Evolutionary conservation across 2,888 invertebrate genomes (phyloP).

Genomic region (Phymatocera aterrima): DNA sequence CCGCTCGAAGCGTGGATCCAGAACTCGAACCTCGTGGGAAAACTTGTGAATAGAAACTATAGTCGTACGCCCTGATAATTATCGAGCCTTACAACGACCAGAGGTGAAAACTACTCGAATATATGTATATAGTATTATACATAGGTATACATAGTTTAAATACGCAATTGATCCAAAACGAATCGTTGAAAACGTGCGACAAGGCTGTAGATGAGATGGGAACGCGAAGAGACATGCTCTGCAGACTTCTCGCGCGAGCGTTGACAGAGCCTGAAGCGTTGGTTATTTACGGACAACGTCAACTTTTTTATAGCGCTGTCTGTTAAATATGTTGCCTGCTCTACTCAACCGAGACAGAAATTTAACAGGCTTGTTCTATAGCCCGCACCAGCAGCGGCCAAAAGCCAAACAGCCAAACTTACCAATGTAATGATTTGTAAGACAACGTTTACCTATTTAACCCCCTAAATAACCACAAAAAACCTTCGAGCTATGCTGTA

Average conservation of each 20-base stretch:
- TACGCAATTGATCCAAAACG: neutral
- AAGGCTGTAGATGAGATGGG: neutral
- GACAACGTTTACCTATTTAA: conserved; percentile 18
- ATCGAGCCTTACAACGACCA: neutral
- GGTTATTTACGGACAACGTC: conserved; percentile 39
- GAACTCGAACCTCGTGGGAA: neutral
- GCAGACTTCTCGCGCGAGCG: neutral
- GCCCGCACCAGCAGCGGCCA: neutral
- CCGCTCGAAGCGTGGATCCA: too few relatives aligned
- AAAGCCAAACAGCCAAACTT: too few relatives aligned
- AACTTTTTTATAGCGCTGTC: conserved; percentile 39
- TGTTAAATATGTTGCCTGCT: conserved; percentile 45
- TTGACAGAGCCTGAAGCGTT: conserved; percentile 29
- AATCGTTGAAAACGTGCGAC: neutral
- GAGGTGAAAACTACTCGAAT: too few relatives aligned
- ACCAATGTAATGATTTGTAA: conserved; percentile 20
- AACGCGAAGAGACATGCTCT: neutral
- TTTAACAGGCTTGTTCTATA: conserved; percentile 22
- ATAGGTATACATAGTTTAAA: too few relatives aligned
- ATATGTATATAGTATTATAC: too few relatives aligned
- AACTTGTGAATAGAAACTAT: neutral
- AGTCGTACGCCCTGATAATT: conserved; percentile 14
- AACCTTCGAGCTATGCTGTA: neutral
- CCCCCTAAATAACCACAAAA: conserved; percentile 21
- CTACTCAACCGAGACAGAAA: conserved; percentile 44